Evolutionary conservation across 2,888 invertebrate species (phyloP), one percentile per base, ranked within the genome.

Genomic region (Bombyx huttoni): DNA sequence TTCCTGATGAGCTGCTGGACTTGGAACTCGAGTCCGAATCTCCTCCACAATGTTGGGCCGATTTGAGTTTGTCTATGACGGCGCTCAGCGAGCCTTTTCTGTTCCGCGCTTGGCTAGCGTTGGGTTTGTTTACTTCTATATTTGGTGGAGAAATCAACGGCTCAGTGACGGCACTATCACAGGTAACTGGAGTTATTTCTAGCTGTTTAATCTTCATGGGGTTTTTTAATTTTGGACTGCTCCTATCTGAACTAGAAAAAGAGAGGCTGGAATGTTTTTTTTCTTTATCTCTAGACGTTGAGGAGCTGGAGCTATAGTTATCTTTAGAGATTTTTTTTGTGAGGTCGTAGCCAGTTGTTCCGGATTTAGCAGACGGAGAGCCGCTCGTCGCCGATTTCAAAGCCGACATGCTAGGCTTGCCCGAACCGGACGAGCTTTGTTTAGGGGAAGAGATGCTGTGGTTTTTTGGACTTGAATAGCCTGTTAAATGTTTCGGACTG

Each of bases 401-500:
- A 0, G 96, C 92, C 0, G 95, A 95, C 94, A 96, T 95, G 67
- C 96, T 96, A 0, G 96, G 96, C 70, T 96, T 96, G 0, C 96
- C 96, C 0, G 94, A 93, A 53, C 92, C 90, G 0, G 92, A 91
- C 33, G 92, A 91, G 62, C 90, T 90, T 63, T 95, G 95, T 73
- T 95, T 96, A 14, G 96, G 95, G 13, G 95, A 95, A 12, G 93
- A 92, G 13, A 93, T 92, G 50, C 93, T 93, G 70, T 94, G 94
- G 69, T 92, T 93, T 82, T 94, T 95, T 62, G 93, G 94, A 76
- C 93, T 94, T 52, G 93, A 92, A 56, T 93, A 91, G 14, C 92
- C 91, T 10, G 92, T 79, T 51, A 91, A 80, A 60, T 94, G 94
- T 73, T 94, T 94, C 6, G 94, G 94, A 67, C 94, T 94, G 69